These are phyloP conservation scores for Caenorhabditis virilis DNA, from an alignment of 2,888 invertebrate genomes.

Conservation along the genomic window DNA sequence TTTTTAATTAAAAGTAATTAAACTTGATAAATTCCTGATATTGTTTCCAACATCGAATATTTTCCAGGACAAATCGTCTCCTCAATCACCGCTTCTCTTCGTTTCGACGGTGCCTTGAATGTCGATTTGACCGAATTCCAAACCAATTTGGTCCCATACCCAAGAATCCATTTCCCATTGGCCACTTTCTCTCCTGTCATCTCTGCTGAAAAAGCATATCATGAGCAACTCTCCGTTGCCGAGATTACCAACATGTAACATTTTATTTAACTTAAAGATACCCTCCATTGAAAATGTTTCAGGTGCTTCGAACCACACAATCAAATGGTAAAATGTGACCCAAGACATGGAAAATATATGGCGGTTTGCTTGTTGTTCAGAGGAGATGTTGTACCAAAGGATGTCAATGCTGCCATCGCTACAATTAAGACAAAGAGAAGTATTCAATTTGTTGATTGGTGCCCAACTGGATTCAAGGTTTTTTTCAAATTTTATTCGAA, in stretches of 20 bases:
- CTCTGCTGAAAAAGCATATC: conserved; percentile 68
- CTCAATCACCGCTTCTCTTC: conserved; percentile 86
- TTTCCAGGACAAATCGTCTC: conserved; percentile 64
- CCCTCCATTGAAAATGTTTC: conserved; percentile 2
- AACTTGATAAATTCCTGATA: not conserved
- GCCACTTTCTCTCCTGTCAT: conserved; percentile 73
- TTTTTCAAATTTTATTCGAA: not conserved
- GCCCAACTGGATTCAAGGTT: conserved; percentile 66
- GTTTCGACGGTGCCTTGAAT: conserved; percentile 87
- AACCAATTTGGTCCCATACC: conserved; percentile 78
- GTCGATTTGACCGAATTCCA: conserved; percentile 82
- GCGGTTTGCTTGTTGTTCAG: conserved; percentile 71
- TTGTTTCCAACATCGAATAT: too few species aligned
- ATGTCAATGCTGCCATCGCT: conserved; percentile 66
- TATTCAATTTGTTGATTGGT: conserved; percentile 67
- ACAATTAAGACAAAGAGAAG: conserved; percentile 66
- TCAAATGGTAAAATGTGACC: conserved; percentile 73
- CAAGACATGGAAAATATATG: conserved; percentile 71
- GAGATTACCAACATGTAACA: conserved; percentile 78
- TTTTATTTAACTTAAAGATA: not conserved
- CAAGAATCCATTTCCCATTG: conserved; percentile 87
- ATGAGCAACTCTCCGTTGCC: conserved; percentile 74
- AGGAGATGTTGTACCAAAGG: conserved; percentile 67
- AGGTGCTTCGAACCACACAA: conserved; percentile 81
- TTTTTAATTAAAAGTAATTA: too few species aligned